A percentile compares a stretch with the other conserved stretches of the same genome.
These are phyloP conservation scores for Clupea harengus DNA, from an alignment of 2,113 vertebrate genomes.

Conservation along the genomic window DNA sequence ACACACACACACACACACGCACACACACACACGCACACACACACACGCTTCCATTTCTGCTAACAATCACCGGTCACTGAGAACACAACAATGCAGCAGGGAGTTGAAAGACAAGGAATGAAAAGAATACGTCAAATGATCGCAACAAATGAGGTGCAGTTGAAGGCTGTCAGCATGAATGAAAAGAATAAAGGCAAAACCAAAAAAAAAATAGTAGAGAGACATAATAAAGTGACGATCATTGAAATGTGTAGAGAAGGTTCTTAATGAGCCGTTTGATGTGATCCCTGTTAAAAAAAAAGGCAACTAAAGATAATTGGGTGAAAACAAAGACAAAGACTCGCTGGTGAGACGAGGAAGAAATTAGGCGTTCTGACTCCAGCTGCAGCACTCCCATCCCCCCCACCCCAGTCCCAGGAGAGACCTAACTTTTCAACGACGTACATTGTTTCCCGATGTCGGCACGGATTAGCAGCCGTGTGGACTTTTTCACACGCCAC, in stretches of 20 bases:
- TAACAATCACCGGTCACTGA: background rate
- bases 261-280: background rate
- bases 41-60: constrained; percentile 3
- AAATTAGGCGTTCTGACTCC: too few relatives aligned
- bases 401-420: background rate
- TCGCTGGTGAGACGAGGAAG: background rate
- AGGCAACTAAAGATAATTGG: background rate
- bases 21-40: constrained; percentile 27
- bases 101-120: background rate
- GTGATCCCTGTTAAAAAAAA: background rate
- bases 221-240: background rate
- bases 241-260: background rate
- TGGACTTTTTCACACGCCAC: background rate
- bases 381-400: background rate
- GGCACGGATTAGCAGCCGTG: background rate
- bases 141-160: background rate
- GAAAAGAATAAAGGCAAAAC: background rate
- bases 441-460: background rate
- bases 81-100: background rate
- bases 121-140: background rate
- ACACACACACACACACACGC: background rate
- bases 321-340: background rate
- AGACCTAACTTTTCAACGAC: background rate
- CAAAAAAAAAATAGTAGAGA: background rate
- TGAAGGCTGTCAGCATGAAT: background rate